Evolutionary conservation across 1,140 invertebrate genomes (phyloP).

Genomic region (Dendrolimus kikuchii): DNA sequence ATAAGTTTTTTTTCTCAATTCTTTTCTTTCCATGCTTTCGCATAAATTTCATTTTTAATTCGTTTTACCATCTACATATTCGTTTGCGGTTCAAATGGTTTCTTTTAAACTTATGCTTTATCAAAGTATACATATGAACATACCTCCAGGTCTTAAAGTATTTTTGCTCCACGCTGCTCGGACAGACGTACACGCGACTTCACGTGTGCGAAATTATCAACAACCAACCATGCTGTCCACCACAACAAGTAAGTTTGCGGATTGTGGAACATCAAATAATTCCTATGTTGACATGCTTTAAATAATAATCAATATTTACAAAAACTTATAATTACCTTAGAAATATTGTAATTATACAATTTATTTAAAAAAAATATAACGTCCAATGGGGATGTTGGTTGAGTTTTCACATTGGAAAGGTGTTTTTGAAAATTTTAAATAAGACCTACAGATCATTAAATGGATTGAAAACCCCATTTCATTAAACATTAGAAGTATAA

Average conservation of each 20-base stretch:
- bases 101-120: neutral
- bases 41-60: too few species aligned
- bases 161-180: constrained; percentile 55
- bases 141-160: constrained; percentile 42
- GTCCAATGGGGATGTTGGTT: too few species aligned
- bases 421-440: too few species aligned
- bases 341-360: neutral
- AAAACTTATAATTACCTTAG: neutral
- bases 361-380: neutral
- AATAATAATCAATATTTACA: neutral
- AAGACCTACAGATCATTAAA: too few species aligned
- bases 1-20: too few species aligned
- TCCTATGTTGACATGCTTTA: neutral
- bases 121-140: neutral
- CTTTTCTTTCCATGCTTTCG: too few species aligned
- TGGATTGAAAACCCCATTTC: too few species aligned
- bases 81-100: too few species aligned
- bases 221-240: constrained; percentile 85
- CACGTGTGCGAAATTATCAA: constrained; percentile 89
- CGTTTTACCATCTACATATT: too few species aligned
- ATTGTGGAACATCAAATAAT: neutral
- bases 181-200: constrained; percentile 91
- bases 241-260: constrained; percentile 80
- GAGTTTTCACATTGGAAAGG: too few species aligned
- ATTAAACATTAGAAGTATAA: too few species aligned